Base-by-base conservation (phyloP, 1,140 invertebrate genomes). In the Cheumatopsyche charites region DNA sequence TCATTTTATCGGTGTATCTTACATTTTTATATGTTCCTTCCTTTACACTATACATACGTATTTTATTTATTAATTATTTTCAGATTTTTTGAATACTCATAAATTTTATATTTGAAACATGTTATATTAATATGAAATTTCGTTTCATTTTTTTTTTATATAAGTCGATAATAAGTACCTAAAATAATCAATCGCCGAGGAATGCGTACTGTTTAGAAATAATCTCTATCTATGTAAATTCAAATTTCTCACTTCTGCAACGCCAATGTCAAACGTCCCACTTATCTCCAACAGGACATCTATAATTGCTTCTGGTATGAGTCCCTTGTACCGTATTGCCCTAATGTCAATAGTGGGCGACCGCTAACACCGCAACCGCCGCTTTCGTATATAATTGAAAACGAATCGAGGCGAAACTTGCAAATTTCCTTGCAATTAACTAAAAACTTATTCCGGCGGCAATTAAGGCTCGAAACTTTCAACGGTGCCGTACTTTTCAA, bases 261-360 rank as follows among this genome's bases (percentile, higher is more conserved):
- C 42, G 23, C 45, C 42, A 67, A 66, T 62, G 49, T 55, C 45
- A 65, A 61, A 15, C 43, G 66, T 55, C 49, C 17, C 42, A 41
- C 23, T 68, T 72, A 72, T 72, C 70, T 66, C 7, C 36, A 41
- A 55, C 62, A 65, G 70, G 70, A 72, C 62, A 72, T 72, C 70
- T 72, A 72, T 72, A 72, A 72, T 72, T 72, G 70, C 70, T 72
- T 72, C 70, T 66, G 49, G 70, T 72, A 65, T 55, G 66, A 52
- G 66, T 49, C 25, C 45, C 66, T 49, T 67, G 65, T 67, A 67
- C 65, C 13, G 26, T 55, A 23, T 68, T 68, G 36, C 66, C 66
- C 66, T 55, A 68, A 68, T 52, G 66, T 45, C 66, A 55, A 68
- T 43, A 42, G 66, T 68, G 66, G 66, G 66, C 66, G 66, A 68